Conservation (phyloP, 2,888 invertebrate genomes). For the Tridacna crocea region DNA sequence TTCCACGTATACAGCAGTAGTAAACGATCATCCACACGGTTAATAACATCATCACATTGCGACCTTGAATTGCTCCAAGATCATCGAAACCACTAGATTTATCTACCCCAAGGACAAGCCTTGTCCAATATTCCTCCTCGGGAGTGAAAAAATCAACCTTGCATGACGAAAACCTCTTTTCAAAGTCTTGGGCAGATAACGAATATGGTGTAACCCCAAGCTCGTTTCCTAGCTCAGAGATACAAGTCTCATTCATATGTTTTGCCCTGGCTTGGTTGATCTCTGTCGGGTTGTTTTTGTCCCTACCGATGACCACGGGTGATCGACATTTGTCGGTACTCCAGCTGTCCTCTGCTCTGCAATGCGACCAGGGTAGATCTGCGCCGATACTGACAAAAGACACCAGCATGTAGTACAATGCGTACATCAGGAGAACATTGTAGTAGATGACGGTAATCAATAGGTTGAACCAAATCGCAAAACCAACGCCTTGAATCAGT, state of each 20-base stretch:
- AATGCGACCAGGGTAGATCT: slow-evolving; percentile 39
- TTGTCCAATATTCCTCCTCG: slow-evolving; percentile 39
- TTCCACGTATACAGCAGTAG: slow-evolving; percentile 41
- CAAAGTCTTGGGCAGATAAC: background rate
- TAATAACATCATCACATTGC: slow-evolving; percentile 33
- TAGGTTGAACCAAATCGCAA: slow-evolving; percentile 37
- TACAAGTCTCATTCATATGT: slow-evolving; percentile 17
- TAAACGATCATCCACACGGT: slow-evolving; percentile 36
- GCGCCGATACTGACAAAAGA: slow-evolving; percentile 43
- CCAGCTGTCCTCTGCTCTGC: slow-evolving; percentile 29
- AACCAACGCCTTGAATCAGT: slow-evolving; percentile 43
- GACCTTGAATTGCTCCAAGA: slow-evolving; percentile 22
- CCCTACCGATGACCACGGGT: slow-evolving; percentile 3
- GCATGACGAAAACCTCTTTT: slow-evolving; percentile 3
- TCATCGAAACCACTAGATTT: slow-evolving; percentile 27
- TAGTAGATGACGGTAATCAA: slow-evolving; percentile 44
- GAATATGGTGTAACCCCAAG: background rate
- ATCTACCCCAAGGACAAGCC: slow-evolving; percentile 30
- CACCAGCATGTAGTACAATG: slow-evolving; percentile 38
- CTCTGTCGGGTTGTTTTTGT: background rate
- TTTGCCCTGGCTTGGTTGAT: background rate
- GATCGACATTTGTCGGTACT: slow-evolving; percentile 26
- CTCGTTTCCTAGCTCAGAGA: background rate
- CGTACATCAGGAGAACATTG: slow-evolving; percentile 42
- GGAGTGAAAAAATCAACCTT: slow-evolving; percentile 15